These are phyloP conservation scores for Silurus aristotelis DNA, from an alignment of 2,797 vertebrate species.

Conservation along the genomic window DNA sequence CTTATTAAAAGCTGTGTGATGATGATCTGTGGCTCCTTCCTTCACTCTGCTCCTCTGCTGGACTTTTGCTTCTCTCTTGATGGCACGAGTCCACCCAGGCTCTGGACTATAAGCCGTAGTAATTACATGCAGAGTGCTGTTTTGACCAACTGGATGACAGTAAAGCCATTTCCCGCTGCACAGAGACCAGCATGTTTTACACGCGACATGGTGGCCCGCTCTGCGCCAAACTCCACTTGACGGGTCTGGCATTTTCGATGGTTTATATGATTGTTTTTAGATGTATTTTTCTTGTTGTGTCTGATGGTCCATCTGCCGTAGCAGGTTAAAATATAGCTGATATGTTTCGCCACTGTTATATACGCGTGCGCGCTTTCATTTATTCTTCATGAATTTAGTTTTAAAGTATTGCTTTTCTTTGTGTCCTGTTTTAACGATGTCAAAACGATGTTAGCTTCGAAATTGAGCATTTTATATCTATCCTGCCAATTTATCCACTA, in stretches of 20 bases:
- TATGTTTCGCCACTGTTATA: too few species aligned
- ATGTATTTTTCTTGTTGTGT: background rate
- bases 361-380: too few species aligned
- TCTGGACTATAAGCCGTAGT: constrained; percentile 73
- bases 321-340: background rate
- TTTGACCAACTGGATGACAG: constrained; percentile 75
- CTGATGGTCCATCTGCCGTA: background rate
- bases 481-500: background rate
- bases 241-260: background rate
- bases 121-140: constrained; percentile 80
- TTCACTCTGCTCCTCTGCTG: constrained; percentile 55
- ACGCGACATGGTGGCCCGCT: constrained; percentile 54
- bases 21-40: background rate
- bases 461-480: background rate
- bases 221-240: constrained; percentile 9
- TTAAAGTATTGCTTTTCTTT: too few species aligned
- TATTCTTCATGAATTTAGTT: too few species aligned
- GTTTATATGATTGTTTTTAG: background rate
- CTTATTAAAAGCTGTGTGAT: background rate
- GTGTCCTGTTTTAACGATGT: too few species aligned
- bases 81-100: constrained; percentile 73
- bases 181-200: constrained; percentile 59
- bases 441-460: background rate
- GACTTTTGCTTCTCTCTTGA: constrained; percentile 60
- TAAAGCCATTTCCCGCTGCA: constrained; percentile 71